Conservation (phyloP, 2,113 vertebrate species). For the Chrysemys picta region DNA sequence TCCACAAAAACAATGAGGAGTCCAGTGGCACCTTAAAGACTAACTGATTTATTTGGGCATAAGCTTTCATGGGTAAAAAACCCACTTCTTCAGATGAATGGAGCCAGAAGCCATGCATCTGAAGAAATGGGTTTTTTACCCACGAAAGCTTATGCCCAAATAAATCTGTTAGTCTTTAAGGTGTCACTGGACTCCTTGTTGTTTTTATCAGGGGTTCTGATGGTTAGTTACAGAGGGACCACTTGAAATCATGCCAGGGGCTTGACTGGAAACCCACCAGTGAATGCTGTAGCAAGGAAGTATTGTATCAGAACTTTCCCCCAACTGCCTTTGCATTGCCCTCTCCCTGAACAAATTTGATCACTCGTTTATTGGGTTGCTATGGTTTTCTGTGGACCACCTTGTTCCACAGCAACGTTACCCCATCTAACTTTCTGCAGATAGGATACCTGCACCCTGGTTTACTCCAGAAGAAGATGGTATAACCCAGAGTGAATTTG, state of each 20-base stretch:
- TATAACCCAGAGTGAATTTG: background rate
- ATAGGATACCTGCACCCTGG: background rate
- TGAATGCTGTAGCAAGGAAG: background rate
- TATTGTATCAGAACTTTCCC: background rate
- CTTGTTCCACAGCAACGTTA: background rate
- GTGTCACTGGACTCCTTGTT: too few relatives aligned
- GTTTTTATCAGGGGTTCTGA: background rate
- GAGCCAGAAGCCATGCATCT: too few relatives aligned
- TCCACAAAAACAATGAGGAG: too few relatives aligned
- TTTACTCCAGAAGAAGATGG: background rate
- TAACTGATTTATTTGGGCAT: too few relatives aligned
- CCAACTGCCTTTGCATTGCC: background rate
- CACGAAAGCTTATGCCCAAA: too few relatives aligned
- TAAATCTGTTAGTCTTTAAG: too few relatives aligned
- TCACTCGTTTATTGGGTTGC: background rate
- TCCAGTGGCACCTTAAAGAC: too few relatives aligned
- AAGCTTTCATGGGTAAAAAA: too few relatives aligned
- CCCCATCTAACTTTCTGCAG: background rate
- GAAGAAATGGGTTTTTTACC: too few relatives aligned
- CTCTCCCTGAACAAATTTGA: background rate
- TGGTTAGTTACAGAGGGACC: background rate
- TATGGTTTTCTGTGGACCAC: background rate
- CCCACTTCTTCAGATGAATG: too few relatives aligned
- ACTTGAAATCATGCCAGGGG: background rate
- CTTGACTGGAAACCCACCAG: background rate